Evolutionary conservation across 2,888 invertebrate species (phyloP), one percentile per base, ranked within the genome.

Genomic region (Aporophyla nigra): DNA sequence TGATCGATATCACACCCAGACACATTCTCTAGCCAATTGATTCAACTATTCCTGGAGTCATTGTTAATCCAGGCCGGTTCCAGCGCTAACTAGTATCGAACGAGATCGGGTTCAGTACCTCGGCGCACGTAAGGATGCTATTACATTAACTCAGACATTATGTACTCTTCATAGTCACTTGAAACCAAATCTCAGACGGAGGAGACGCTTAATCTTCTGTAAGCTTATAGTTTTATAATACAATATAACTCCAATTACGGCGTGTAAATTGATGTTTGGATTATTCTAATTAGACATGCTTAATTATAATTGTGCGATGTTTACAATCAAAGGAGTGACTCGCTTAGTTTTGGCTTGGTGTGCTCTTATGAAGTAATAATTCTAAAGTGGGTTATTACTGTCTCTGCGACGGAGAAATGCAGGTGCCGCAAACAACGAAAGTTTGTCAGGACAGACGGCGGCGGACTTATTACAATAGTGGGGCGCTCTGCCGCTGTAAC

Each of bases 351-450:
- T 65, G 27, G 24, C n/a, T 59, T 46, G 21, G 46, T 61, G 33
- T 67, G 68, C 61, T 65, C 14, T 69, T 63, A 46, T 74, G 71
- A 76, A 76, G 84, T 87, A 84, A 83, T 86, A 78, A 83, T 77
- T 73, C 75, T 79, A 61, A 82, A 83, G 81, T 83, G 70, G 69
- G 77, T 75, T 84, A 87, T 84, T 77, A 76, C 81, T 71, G 77
- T 84, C 82, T 72, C 62, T 5, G 69, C 63, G 27, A 69, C 54
- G 65, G 78, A 80, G 86, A 80, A 81, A 84, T 86, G 86, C 86
- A 87, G 86, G 87, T 87, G 86, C 77, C 74, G 61, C 87, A 86
- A 86, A 83, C 84, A 84, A 82, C 71, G 82, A 78, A 87, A 87
- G 68, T 87, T 86, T 80, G 65, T 56, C 68, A 84, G 72, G 58